Base-by-base conservation (phyloP, 2,797 vertebrate genomes). In the Oreochromis grahami region DNA sequence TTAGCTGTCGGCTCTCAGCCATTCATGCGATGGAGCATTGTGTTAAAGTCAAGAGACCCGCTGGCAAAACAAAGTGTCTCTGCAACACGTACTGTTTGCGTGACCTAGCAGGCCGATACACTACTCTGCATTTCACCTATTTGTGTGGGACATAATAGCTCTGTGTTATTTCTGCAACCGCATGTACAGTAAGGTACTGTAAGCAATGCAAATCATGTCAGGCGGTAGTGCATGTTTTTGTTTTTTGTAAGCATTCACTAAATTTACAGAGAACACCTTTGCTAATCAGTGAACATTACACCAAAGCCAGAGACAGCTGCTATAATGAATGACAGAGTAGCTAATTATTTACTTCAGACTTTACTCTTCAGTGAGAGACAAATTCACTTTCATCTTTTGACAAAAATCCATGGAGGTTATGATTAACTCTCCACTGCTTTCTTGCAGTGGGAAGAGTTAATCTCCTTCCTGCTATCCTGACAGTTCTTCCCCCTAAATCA, bases 311-410 rank as follows among this genome's bases (percentile, higher is more conserved):
- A 72, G 82, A 65, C 78, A 84, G 53, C 58, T 48, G 1, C 50
- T 84, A 3, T 84, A 94, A 94, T 94, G 78, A 93, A 80, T 94
- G 90, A 93, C 90, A 88, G 60, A 80, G 65, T 83, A 70, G 88
- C 84, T 88, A 91, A 92, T 91, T 58, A 93, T 91, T 91, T 84
- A 89, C 84, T 41, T 45, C 48, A 84, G 60, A 84, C 78, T 84
- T 82, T 50, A 86, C 76, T 81, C 43, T 79, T 80, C 50, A 43
- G 58, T 45, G 80, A 74, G 45, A 7, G 29, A 60, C 29, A 60
- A 60, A 78, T 65, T 80, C 6, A 9, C 70, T 80, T 79, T 87
- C 41, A 76, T 76, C 79, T 21, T 55, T 17, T 24, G 11, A 78
- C 55, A 81, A 85, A 85, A 78, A 36, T 87, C 48, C 12, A 3